A percentile compares a stretch with the other conserved stretches of the same genome.
These are phyloP conservation scores for Cryptomyrus ogoouensis DNA, from an alignment of 2,113 vertebrate genomes.

Conservation along the genomic window DNA sequence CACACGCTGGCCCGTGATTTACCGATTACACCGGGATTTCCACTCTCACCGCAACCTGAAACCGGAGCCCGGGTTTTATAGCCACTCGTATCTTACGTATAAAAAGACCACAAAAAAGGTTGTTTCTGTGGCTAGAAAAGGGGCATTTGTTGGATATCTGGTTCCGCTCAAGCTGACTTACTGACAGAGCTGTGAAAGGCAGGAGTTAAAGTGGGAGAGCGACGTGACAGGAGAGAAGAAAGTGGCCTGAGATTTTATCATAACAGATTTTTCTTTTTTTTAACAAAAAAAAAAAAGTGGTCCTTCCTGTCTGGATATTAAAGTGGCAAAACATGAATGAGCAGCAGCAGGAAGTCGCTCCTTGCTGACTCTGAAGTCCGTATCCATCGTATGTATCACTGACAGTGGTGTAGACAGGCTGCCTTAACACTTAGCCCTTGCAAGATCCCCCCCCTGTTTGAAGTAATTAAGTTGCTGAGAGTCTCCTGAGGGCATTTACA, in stretches of 20 bases:
- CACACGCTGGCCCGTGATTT: neutral
- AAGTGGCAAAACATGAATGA: neutral
- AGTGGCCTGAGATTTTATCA: neutral
- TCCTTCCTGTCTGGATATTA: slow-evolving; percentile 2
- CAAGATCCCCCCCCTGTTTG: neutral
- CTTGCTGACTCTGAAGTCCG: neutral
- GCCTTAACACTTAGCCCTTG: neutral
- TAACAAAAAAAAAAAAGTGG: neutral
- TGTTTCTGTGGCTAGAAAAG: neutral
- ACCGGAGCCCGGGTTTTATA: neutral
- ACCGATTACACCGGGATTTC: neutral
- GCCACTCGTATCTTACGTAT: neutral
- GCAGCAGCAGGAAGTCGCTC: neutral
- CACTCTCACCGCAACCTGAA: neutral
- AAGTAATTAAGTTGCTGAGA: neutral
- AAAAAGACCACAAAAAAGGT: neutral
- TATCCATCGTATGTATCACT: neutral
- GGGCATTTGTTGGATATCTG: neutral
- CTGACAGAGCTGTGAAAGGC: neutral
- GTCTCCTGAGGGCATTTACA: neutral
- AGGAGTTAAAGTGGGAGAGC: neutral
- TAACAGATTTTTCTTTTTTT: neutral
- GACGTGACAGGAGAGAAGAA: neutral
- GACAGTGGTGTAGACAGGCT: neutral
- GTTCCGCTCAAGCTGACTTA: neutral